Evolutionary conservation across 2,888 invertebrate species (phyloP).

Genomic region (Acrobasis suavella): DNA sequence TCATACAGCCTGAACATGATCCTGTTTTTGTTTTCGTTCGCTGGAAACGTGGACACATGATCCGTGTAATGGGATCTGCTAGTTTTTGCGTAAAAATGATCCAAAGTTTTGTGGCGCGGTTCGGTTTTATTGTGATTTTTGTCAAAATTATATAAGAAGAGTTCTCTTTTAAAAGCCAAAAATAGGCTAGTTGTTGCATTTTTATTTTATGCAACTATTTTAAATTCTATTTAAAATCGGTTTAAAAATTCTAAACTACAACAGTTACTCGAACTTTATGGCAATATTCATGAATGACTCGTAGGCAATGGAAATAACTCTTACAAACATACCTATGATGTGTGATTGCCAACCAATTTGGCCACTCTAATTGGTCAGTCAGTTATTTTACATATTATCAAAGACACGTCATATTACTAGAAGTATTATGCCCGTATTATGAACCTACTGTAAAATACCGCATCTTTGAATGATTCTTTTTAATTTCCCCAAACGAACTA

Average conservation of each 20-base stretch:
- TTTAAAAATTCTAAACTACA: too few species aligned
- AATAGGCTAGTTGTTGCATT: too few species aligned
- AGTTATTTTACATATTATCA: slow-evolving; percentile 8
- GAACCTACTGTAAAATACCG: too few species aligned
- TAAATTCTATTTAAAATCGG: too few species aligned
- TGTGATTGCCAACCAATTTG: neutral
- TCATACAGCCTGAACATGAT: slow-evolving; percentile 39
- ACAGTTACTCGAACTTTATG: too few species aligned
- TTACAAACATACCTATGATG: neutral
- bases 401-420: neutral
- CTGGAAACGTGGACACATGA: slow-evolving; percentile 10
- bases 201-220: too few species aligned
- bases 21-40: slow-evolving; percentile 32
- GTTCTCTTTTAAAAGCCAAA: neutral
- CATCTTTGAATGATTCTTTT: too few species aligned
- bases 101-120: neutral
- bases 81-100: neutral
- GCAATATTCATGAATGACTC: neutral
- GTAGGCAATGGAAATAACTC: neutral
- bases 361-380: slow-evolving; percentile 18
- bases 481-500: too few species aligned
- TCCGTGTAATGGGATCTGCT: slow-evolving; percentile 15
- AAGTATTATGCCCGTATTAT: too few species aligned
- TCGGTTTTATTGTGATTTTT: neutral
- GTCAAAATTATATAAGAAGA: neutral